Evolutionary conservation across 2,888 invertebrate species (phyloP).

Genomic region (Dasypogon diadema): DNA sequence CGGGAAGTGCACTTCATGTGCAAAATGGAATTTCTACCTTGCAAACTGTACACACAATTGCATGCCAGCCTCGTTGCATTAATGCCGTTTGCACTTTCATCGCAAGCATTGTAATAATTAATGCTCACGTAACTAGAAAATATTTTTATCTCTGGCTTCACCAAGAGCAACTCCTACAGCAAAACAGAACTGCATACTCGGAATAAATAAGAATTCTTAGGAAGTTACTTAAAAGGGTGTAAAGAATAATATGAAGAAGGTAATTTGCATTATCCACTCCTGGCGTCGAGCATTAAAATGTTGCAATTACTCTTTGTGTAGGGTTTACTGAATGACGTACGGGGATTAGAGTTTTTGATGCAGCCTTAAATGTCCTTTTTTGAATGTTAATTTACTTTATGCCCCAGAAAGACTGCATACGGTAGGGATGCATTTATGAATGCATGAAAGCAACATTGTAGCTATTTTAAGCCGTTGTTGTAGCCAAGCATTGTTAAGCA

Average conservation of each 20-base stretch:
- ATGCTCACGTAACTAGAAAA: background rate
- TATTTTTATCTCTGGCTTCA: conserved; percentile 13
- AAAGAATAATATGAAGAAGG: background rate
- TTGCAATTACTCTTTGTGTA: conserved; percentile 12
- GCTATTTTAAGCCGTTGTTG: too few species aligned
- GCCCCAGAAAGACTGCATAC: background rate
- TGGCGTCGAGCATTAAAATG: conserved; percentile 2
- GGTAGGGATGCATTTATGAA: too few species aligned
- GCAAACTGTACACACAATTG: too few species aligned
- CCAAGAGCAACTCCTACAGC: background rate
- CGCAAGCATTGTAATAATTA: conserved; percentile 12
- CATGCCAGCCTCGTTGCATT: too few species aligned
- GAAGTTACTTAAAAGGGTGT: conserved; percentile 1
- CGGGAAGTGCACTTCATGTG: too few species aligned
- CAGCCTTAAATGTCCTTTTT: background rate
- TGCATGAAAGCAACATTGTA: too few species aligned
- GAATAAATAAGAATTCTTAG: background rate
- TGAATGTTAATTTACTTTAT: background rate
- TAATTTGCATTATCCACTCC: conserved; percentile 28
- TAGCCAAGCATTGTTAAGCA: too few species aligned
- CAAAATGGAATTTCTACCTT: too few species aligned
- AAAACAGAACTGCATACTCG: background rate
- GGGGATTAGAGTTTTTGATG: too few species aligned
- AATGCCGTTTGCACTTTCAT: conserved; percentile 23
- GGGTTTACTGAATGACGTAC: background rate